Percentiles rank a stretch among this genome's conserved stretches.
These are phyloP conservation scores for Tetramorium bicarinatum DNA, from an alignment of 2,888 invertebrate genomes.

Conservation along the genomic window DNA sequence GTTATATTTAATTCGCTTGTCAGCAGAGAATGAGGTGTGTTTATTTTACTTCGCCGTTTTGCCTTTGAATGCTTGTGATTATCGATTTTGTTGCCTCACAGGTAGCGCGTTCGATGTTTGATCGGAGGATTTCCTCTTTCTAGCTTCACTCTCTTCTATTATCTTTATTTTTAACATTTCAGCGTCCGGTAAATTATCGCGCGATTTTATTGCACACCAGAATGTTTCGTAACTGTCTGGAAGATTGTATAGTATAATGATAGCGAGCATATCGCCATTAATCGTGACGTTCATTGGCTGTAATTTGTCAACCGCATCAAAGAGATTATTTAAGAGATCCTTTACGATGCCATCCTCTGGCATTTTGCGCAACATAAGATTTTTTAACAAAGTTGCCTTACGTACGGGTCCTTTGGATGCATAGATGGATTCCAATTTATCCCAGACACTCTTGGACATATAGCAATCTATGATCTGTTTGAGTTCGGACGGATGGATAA, in stretches of 20 bases:
- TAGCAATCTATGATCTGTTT: neutral
- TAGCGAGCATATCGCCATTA: constrained; percentile 9
- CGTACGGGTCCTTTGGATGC: constrained; percentile 15
- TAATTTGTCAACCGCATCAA: constrained; percentile 29
- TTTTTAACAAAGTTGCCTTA: constrained; percentile 21
- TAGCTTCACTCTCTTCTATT: neutral
- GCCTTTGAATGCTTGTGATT: too few species aligned
- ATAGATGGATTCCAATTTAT: constrained; percentile 26
- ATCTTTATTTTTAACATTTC: neutral
- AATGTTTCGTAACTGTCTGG: neutral
- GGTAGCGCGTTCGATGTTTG: neutral
- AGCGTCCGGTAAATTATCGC: neutral
- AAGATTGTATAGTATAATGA: neutral
- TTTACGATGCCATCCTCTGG: neutral
- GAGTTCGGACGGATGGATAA: neutral
- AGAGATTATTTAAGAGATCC: neutral
- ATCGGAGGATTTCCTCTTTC: neutral
- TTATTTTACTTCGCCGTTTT: neutral
- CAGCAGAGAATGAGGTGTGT: too few species aligned
- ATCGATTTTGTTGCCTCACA: neutral
- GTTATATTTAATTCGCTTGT: neutral
- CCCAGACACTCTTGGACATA: neutral
- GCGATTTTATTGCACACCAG: neutral
- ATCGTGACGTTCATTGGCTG: constrained; percentile 7
- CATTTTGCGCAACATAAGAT: neutral